Evolutionary conservation across 2,113 vertebrate genomes (phyloP), one percentile per base, ranked within the genome.

Genomic region (Plecturocebus donacophilus): DNA sequence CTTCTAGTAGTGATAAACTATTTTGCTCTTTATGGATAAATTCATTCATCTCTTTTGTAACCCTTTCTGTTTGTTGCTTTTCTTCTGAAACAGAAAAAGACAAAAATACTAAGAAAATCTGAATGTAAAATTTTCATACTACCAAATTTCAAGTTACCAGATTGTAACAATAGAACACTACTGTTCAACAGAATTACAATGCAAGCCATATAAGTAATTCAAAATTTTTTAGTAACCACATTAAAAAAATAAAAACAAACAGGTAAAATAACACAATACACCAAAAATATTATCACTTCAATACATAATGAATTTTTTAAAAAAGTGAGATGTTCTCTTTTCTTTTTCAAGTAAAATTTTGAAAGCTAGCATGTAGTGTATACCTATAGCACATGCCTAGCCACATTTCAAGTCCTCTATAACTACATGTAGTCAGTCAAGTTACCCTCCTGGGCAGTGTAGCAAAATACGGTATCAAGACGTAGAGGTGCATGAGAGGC

Each of bases 31-130:
- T 99, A 97, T 98, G 99, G 94, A 97, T 98, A 98, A 99, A 99
- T 98, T 99, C 99, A 98, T 98, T 99, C 98, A 98, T 99, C 97
- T 99, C 99, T 99, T 99, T 99, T 98, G 98, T 98, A 98, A 99
- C 98, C 98, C 99, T 99, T 97, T 99, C 99, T 97, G 98, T 98
- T 97, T 98, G 98, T 64, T 99, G 98, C 98, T 99, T 99, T 98
- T 99, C 99, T 98, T 99, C 99, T 99, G 98, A 80, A 95, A 97
- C 88, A 98, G 42, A 98, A 96, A 97, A 93, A 95, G 58, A 97
- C 52, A 96, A 97, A 93, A 85, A 89, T 35, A 87, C 4, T 96
- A 85, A 92, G 76, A 92, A 95, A 94, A 80, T 25, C 32, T 35
- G 64, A 95, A 93, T 61, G 40, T 87, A 93, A 93, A 96, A 87